Conservation (phyloP, 2,888 invertebrate species). For the Parnassius smintheus region DNA sequence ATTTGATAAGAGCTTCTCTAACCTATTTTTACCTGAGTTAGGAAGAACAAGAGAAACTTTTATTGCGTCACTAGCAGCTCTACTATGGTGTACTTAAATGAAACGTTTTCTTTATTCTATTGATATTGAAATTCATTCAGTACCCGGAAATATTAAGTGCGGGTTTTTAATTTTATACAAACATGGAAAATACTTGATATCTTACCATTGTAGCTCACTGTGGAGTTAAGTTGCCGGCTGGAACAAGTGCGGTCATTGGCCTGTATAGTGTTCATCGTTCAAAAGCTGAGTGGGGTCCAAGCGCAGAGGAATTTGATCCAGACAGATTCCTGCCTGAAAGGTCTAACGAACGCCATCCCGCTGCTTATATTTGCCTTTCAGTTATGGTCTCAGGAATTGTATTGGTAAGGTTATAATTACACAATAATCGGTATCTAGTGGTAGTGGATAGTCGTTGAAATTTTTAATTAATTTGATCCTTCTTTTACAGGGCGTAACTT, state of each 20-base stretch:
- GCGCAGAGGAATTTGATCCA: constrained; percentile 81
- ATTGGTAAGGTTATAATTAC: constrained; percentile 49
- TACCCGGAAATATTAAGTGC: no score
- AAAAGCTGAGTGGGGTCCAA: constrained; percentile 74
- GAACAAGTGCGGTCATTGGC: constrained; percentile 65
- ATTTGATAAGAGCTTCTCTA: no score
- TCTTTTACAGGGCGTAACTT: constrained; percentile 62
- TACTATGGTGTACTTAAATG: no score
- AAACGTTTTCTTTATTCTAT: no score
- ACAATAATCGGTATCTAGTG: no score
- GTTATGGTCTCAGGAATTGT: constrained; percentile 72
- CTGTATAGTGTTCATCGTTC: constrained; percentile 74
- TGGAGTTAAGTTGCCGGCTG: constrained; percentile 64
- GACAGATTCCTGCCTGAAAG: constrained; percentile 81
- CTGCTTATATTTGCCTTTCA: constrained; percentile 73
- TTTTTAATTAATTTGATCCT: neutral
- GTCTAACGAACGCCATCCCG: constrained; percentile 62
- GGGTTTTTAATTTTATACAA: no score
- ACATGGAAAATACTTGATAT: neutral
- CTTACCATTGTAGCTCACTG: constrained; percentile 52
- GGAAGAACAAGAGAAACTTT: no score
- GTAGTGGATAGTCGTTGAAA: neutral
- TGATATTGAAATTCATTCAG: no score
- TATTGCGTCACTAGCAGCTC: no score
- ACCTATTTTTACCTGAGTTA: no score